Base-by-base conservation (phyloP, 92 coral and sea anemone genomes). In the Virgularia gustaviana region DNA sequence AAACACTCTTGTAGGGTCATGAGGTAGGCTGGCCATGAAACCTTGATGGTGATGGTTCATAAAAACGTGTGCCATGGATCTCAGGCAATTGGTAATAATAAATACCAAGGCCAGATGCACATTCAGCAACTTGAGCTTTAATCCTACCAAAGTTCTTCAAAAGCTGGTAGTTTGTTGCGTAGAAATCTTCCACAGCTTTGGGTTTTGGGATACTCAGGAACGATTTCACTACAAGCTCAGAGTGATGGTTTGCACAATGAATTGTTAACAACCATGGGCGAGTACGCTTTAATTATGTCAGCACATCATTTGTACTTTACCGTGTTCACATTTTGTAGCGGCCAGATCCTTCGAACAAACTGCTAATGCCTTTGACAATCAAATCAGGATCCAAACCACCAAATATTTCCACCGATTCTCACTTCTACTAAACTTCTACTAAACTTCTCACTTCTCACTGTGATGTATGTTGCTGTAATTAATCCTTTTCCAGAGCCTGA, bases 251-350 rank as follows among this genome's bases (percentile, higher is more conserved):
- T 16, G 56, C 63, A 18, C 82, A 56, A 35, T 78, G 75, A 66
- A 77, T 65, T 23, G 81, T 41, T 59, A 77, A 37, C 45, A 77
- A 55, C 81, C 81, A 77, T 54, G 66, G 75, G 18, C 81, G 70
- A 39, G 64, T 49, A 19, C 52, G 33, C 74, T 67, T 78, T 35
- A 78, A n/a, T 63, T 71, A 61, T 5, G 81, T 77, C 16, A 77
- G 56, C 18, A 65, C 57, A 6, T 75, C 58, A 39, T 55, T n/a
- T 66, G 36, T 77, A 77, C 18, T 64, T 77, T 13, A 74, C 75
- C 39, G 82, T 78, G 76, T 78, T 78, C 36, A 78, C 32, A 78
- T 53, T 24, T 39, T 45, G 30, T 39, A 64, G 11, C 2, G 54
- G 36, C 63, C 73, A 25, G 45, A 59, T 65, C 65, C 63, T 53